These are phyloP conservation scores for Serranus cabrilla DNA, from an alignment of 2,797 vertebrate species.

Conservation along the genomic window DNA sequence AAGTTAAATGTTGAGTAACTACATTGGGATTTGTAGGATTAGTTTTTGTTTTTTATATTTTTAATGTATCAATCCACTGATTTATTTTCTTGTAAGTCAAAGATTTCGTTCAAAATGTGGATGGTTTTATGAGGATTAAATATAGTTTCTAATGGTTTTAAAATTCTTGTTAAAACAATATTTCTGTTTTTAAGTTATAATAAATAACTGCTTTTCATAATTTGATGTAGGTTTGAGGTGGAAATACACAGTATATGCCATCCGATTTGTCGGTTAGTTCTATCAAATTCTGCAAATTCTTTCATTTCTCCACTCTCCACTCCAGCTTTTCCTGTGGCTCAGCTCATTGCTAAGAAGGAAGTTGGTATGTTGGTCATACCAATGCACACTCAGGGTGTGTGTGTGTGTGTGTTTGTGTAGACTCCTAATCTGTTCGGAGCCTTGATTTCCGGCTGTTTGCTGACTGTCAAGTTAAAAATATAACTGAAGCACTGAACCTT, in stretches of 20 bases:
- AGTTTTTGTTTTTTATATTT: too few species aligned
- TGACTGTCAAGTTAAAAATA: constrained; percentile 63
- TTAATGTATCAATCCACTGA: too few species aligned
- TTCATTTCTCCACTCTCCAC: constrained; percentile 14
- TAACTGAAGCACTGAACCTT: constrained; percentile 44
- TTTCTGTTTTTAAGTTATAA: too few species aligned
- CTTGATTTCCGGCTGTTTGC: constrained; percentile 58
- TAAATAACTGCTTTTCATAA: not conserved
- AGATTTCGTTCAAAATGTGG: too few species aligned
- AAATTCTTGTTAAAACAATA: not conserved
- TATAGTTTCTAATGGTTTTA: not conserved
- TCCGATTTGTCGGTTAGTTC: not conserved
- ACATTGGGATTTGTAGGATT: not conserved
- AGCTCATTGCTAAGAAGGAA: constrained; percentile 35
- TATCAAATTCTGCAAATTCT: not conserved
- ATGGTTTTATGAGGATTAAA: not conserved
- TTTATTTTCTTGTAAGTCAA: too few species aligned
- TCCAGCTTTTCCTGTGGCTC: constrained; percentile 1
- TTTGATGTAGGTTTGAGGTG: not conserved
- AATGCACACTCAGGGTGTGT: not conserved
- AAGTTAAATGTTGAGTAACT: not conserved
- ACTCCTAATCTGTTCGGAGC: constrained; percentile 37
- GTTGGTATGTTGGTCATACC: constrained; percentile 18
- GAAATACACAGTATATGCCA: not conserved
- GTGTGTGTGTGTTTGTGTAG: not conserved